These are phyloP conservation scores for Proctacanthus coquilletti DNA, from an alignment of 1,140 invertebrate species.

Conservation along the genomic window DNA sequence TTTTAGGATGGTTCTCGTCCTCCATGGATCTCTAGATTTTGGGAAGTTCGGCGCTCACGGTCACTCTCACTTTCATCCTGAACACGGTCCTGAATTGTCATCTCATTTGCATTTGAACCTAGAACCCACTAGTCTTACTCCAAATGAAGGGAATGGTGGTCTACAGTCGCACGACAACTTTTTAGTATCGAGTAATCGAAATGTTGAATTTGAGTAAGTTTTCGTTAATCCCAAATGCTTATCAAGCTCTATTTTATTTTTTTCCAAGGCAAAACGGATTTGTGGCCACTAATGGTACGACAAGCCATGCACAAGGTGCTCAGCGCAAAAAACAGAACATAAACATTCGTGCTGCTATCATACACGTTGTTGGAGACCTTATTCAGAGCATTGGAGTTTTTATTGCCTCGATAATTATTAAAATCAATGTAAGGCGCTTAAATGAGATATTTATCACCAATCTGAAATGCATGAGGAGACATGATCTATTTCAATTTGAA, in stretches of 20 bases:
- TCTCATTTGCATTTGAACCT: too few relatives aligned
- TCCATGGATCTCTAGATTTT: conserved; percentile 45
- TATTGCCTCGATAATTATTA: conserved; percentile 67
- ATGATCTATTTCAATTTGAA: too few relatives aligned
- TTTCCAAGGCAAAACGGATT: too few relatives aligned
- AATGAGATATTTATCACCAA: too few relatives aligned
- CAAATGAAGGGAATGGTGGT: too few relatives aligned
- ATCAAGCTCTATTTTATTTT: too few relatives aligned
- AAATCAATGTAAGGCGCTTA: conserved; percentile 53
- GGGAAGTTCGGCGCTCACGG: conserved; percentile 25
- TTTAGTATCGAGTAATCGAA: too few relatives aligned
- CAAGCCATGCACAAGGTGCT: not conserved
- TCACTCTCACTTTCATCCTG: conserved; percentile 10
- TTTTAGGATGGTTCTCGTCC: conserved; percentile 53
- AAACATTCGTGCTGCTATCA: conserved; percentile 76
- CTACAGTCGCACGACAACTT: too few relatives aligned
- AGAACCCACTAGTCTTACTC: too few relatives aligned
- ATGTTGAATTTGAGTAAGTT: too few relatives aligned
- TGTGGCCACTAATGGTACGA: not conserved
- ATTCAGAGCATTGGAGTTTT: conserved; percentile 80
- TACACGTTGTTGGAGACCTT: conserved; percentile 84
- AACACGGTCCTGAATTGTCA: not conserved
- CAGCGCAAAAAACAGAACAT: conserved; percentile 46
- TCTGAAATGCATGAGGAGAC: too few relatives aligned
- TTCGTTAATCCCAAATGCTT: too few relatives aligned